Percentiles rank a stretch among this genome's conserved stretches.
phyloP scores from a whole-genome alignment of 2,113 vertebrate species.

The Datnioides undecimradiatus region DNA sequence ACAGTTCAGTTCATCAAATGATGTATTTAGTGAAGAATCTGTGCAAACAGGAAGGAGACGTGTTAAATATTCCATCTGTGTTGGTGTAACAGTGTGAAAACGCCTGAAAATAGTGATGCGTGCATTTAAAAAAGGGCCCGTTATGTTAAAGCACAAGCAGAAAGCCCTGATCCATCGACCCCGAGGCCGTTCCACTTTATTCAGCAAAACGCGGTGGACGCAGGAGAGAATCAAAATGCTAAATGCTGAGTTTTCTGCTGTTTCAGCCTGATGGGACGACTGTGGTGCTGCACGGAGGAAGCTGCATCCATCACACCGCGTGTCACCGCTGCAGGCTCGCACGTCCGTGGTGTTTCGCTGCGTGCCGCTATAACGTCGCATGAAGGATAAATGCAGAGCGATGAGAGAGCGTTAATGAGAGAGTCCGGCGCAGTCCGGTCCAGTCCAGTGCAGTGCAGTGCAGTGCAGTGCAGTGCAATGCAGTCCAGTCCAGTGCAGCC shows the following conservation, averaged over 20 bases:
- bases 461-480: too few species aligned
- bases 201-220: neutral
- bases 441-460: too few species aligned
- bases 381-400: conserved; percentile 7
- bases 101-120: neutral
- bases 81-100: neutral
- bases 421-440: neutral
- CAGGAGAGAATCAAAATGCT: conserved; percentile 15
- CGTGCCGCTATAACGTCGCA: neutral
- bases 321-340: neutral
- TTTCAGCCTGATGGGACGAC: neutral
- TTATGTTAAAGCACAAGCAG: neutral
- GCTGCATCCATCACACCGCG: conserved; percentile 28
- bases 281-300: neutral
- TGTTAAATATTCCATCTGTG: neutral
- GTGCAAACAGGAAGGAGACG: neutral
- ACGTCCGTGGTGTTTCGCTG: neutral
- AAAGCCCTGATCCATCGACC: neutral
- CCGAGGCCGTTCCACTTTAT: neutral
- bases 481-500: too few species aligned
- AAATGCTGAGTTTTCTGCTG: conserved; percentile 25
- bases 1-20: neutral
- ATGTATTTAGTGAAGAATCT: neutral
- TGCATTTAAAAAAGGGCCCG: neutral
- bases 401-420: neutral